Evolutionary conservation across 2,888 invertebrate species (phyloP), one percentile per base, ranked within the genome.

Genomic region (Xestia rhomboidea): DNA sequence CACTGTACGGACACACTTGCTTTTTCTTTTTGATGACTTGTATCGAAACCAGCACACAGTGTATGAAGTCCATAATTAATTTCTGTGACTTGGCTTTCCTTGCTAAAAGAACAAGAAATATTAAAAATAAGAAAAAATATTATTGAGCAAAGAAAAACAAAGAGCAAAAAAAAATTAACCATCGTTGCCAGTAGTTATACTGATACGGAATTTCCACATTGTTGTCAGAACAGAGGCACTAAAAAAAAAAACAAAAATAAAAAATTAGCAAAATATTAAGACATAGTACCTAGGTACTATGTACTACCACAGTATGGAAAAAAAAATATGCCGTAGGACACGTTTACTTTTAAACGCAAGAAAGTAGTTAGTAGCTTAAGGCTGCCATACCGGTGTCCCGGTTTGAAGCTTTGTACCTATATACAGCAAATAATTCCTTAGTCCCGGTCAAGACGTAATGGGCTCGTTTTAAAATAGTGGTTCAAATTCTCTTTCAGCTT

Each of bases 111-210:
- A 73, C 44, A 76, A 44, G 1, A 41, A 63, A 27, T 27, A 46
- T 60, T 79, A 70, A 27, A 27, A 64, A 41, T 10, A 41, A 27
- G 41, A 41, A 49, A 64, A 69, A 68, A 63, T 34, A 34, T 66
- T 41, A 62, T 41, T 54, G 24, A 30, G 62, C 30, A 83, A 63
- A 64, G 8, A 51, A 71, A 79, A 57, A 41, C 13, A 63, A 76
- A 64, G 73, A 68, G 44, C 73, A 75, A 79, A 62, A 68, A 0
- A 73, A 81, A 83, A 79, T 78, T 84, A 73, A 91, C 88, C 90
- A 88, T 86, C 71, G 77, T 76, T 82, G 83, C 46, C 86, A 79
- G 79, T 85, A 88, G 82, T 85, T 76, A 84, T 82, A 88, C 62
- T 84, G 81, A 67, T 83, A 71, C 21, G 88, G 85, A 75, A 64